Percentiles rank a stretch among this genome's conserved stretches.
These are phyloP conservation scores for Melitaea cinxia DNA, from an alignment of 1,140 invertebrate genomes.

Conservation along the genomic window DNA sequence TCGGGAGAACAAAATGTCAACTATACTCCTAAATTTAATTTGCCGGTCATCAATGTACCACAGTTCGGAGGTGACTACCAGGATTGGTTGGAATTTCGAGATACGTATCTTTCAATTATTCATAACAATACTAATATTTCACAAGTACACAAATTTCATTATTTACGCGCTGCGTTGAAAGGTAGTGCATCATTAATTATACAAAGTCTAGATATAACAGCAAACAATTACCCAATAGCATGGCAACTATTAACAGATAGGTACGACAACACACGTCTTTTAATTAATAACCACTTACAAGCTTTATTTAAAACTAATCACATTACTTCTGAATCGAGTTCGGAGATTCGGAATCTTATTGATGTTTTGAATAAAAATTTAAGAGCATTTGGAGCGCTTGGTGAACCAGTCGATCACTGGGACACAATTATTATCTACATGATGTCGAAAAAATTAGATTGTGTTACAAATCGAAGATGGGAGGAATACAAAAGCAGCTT, in stretches of 20 bases:
- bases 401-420: background rate
- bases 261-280: background rate
- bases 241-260: background rate
- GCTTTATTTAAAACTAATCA: background rate
- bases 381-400: background rate
- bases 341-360: background rate
- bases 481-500: background rate
- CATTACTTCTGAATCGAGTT: background rate
- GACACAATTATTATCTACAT: background rate
- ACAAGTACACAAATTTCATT: constrained; percentile 1
- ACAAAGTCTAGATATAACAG: background rate
- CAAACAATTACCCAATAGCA: background rate
- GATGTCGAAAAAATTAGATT: background rate
- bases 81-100: too few relatives aligned
- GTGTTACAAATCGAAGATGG: background rate
- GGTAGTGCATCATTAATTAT: background rate
- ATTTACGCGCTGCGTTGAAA: background rate
- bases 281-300: constrained; percentile 3
- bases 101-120: too few relatives aligned
- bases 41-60: too few relatives aligned
- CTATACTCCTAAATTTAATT: too few relatives aligned
- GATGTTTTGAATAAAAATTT: background rate
- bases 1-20: too few relatives aligned
- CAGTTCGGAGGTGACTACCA: too few relatives aligned
- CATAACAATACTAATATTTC: too few relatives aligned